Base-by-base conservation (phyloP, 2,888 invertebrate genomes). In the Rotaria magnacalcarata region DNA sequence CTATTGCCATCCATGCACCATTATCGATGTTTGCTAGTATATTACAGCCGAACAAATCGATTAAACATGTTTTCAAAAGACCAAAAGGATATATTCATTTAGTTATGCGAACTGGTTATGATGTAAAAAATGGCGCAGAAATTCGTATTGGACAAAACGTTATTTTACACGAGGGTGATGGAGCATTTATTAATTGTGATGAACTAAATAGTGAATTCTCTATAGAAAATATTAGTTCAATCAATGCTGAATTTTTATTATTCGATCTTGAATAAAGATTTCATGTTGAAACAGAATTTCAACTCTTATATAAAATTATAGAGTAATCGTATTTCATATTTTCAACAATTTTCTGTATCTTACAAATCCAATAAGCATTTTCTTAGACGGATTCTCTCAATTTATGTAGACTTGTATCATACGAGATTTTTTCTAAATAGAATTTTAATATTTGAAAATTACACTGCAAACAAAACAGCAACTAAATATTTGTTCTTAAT, bases 51-150 rank as follows among this genome's bases (percentile, higher is more conserved):
- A 80, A 47, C 19, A 43, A 47, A n/a, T 47, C 21, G 2, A 16
- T 80, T 24, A 47, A 80, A 14, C 80, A 80, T 80, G 7, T 24
- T 21, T 80, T 80, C n/a, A 43, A 21, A 47, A 21, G 80, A 80
- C 5, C 80, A 47, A 80, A 80, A 80, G 80, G 80, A 47, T 80
- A 80, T 47, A 80, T 80, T 80, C 80, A 80, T 47, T 24, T 80
- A 47, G 7, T 80, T 24, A 80, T 80, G 80, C 24, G 80, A 43
- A 80, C 47, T 47, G 80, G 80, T 21, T 80, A 80, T 47, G 47
- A 41, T 27, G 34, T 41, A 19, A 80, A 24, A 10, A 80, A n/a
- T 47, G 47, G 80, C 14, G 80, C 47, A 80, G 47, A 47, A 47
- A 19, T 80, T 80, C 80, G n/a, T 47, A 24, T 80, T n/a, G 43